These are phyloP conservation scores for Vulpes lagopus DNA, from an alignment of 2,113 vertebrate species.

Conservation along the genomic window DNA sequence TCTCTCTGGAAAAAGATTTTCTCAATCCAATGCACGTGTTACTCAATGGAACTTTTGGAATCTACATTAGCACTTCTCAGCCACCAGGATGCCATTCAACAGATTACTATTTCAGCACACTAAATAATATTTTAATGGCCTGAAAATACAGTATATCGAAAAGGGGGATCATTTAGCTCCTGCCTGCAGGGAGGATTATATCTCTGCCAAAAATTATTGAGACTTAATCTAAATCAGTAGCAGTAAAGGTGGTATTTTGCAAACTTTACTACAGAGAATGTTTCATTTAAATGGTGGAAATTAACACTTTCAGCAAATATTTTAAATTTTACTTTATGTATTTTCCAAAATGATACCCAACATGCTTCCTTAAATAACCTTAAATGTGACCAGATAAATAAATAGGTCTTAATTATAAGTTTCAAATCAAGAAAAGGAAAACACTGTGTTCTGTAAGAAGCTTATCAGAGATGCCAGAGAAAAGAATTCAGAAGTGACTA, in stretches of 20 bases:
- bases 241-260: neutral
- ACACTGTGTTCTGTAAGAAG: neutral
- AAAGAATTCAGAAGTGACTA: neutral
- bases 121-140: neutral
- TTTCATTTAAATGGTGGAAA: neutral
- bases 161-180: neutral
- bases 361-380: neutral
- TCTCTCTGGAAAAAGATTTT: neutral
- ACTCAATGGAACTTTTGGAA: constrained; percentile 9
- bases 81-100: neutral
- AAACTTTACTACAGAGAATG: neutral
- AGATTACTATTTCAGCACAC: neutral
- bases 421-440: constrained; percentile 30
- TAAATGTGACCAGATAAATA: neutral
- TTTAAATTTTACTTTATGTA: constrained; percentile 3
- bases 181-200: neutral
- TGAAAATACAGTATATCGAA: neutral
- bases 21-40: neutral
- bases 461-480: neutral
- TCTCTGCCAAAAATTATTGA: neutral
- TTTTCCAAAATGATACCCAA: neutral
- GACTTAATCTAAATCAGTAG: neutral
- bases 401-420: neutral
- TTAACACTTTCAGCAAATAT: neutral
- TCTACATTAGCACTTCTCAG: neutral